A percentile compares a stretch with the other conserved stretches of the same genome.
phyloP scores from a whole-genome alignment of 2,888 invertebrate genomes.

The Trilocha varians region DNA sequence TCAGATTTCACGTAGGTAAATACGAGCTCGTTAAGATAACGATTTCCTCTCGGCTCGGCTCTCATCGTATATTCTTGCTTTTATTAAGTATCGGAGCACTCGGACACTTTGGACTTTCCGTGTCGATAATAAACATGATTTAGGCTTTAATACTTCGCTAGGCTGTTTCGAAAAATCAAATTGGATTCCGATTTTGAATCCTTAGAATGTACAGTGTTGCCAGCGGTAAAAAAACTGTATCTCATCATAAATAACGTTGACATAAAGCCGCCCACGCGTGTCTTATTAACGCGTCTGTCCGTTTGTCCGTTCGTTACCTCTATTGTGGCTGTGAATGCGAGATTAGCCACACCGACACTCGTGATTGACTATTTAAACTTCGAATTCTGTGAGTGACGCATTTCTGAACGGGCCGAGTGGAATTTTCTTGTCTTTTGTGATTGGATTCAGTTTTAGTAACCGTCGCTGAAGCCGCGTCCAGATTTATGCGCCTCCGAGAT shows the following conservation, averaged over 20 bases:
- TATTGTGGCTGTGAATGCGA: slow-evolving; percentile 64
- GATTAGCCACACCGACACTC: slow-evolving; percentile 66
- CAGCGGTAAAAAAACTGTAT: slow-evolving; percentile 39
- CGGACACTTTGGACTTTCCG: slow-evolving; percentile 40
- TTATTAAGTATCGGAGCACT: slow-evolving; percentile 50
- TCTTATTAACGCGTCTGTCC: slow-evolving; percentile 68
- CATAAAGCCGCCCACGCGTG: slow-evolving; percentile 68
- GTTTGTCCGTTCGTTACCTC: slow-evolving; percentile 70
- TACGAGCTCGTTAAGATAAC: slow-evolving; percentile 66
- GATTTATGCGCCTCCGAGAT: slow-evolving; percentile 15
- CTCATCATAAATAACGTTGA: slow-evolving; percentile 70
- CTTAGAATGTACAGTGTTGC: slow-evolving; percentile 26
- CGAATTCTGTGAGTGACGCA: slow-evolving; percentile 52
- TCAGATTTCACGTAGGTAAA: slow-evolving; percentile 64
- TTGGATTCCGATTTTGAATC: slow-evolving; percentile 6
- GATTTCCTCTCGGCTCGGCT: slow-evolving; percentile 60
- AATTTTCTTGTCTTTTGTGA: slow-evolving; percentile 24
- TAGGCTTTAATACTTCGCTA: background rate
- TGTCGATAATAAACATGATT: slow-evolving; percentile 38
- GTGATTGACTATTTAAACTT: slow-evolving; percentile 71
- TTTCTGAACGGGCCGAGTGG: slow-evolving; percentile 30
- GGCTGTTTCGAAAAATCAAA: slow-evolving; percentile 16
- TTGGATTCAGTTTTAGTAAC: slow-evolving; percentile 15
- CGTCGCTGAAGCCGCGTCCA: slow-evolving; percentile 15
- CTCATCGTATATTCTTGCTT: slow-evolving; percentile 45